A percentile compares a stretch with the other conserved stretches of the same genome.
phyloP scores from a whole-genome alignment of 2,797 vertebrate genomes.

The Limosa lapponica region DNA sequence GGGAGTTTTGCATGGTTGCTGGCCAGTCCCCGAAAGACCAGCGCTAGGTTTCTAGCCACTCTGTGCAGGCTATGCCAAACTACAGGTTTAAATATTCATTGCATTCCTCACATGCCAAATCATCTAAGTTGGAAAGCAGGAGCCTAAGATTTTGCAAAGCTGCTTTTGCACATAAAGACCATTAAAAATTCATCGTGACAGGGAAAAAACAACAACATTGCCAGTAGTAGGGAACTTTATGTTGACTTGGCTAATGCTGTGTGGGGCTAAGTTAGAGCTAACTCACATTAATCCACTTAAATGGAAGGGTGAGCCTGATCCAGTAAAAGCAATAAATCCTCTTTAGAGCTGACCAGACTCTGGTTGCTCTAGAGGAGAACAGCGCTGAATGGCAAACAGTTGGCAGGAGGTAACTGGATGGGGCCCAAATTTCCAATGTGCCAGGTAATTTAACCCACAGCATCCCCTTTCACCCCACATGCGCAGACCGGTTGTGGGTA shows the following conservation, averaged over 20 bases:
- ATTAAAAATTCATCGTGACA: conserved; percentile 61
- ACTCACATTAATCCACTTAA: conserved; percentile 63
- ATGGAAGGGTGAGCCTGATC: conserved; percentile 52
- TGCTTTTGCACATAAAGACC: conserved; percentile 54
- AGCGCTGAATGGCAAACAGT: conserved; percentile 26
- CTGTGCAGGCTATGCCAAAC: neutral
- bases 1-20: neutral
- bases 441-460: conserved; percentile 12
- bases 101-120: conserved; percentile 39
- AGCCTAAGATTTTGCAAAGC: conserved; percentile 51
- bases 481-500: rapidly evolving
- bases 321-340: conserved; percentile 67
- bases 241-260: conserved; percentile 56
- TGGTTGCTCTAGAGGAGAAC: neutral
- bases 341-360: conserved; percentile 33
- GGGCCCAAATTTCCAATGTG: conserved; percentile 7
- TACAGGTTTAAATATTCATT: conserved; percentile 46
- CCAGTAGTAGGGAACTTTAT: conserved; percentile 44
- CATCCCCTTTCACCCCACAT: neutral
- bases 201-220: conserved; percentile 25
- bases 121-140: conserved; percentile 10
- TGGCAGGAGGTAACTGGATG: conserved; percentile 23
- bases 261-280: conserved; percentile 31
- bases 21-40: neutral
- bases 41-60: neutral